phyloP scores from a whole-genome alignment of 2,888 invertebrate species.

The Pasiphila rectangulata region DNA sequence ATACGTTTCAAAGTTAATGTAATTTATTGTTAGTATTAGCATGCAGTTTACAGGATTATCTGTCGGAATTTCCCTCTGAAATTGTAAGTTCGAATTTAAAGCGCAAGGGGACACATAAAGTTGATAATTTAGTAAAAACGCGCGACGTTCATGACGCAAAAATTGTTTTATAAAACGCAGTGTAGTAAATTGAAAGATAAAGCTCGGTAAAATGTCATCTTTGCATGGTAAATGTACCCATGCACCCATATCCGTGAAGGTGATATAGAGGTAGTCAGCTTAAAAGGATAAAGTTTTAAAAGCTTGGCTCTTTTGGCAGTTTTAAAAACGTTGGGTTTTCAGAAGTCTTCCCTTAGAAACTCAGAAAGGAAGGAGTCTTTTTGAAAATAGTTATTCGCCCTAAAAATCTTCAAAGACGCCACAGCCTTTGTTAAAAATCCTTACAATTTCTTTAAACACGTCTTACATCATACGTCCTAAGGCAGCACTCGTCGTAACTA shows the following conservation, averaged over 20 bases:
- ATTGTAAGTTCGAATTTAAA: constrained; percentile 8
- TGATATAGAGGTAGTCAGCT: too few species aligned
- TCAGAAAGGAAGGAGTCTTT: too few species aligned
- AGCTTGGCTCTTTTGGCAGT: background rate
- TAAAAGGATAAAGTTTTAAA: too few species aligned
- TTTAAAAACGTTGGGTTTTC: background rate
- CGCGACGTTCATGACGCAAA: background rate
- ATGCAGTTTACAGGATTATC: constrained; percentile 22
- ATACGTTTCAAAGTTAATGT: constrained; percentile 28
- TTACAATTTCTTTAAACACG: constrained; percentile 10
- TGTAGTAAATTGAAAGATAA: background rate
- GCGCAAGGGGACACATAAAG: background rate
- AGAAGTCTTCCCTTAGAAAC: background rate
- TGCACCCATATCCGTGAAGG: too few species aligned
- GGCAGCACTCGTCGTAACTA: constrained; percentile 8
- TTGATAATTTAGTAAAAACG: background rate
- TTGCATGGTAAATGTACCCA: background rate
- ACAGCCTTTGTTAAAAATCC: constrained; percentile 1
- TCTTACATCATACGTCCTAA: constrained; percentile 13
- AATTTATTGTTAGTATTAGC: constrained; percentile 24
- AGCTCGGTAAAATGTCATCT: background rate
- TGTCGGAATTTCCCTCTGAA: background rate
- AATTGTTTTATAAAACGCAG: too few species aligned
- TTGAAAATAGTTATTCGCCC: too few species aligned
- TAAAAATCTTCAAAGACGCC: background rate